Evolutionary conservation across 2,113 vertebrate species (phyloP).

Genomic region (Gobio gobio): DNA sequence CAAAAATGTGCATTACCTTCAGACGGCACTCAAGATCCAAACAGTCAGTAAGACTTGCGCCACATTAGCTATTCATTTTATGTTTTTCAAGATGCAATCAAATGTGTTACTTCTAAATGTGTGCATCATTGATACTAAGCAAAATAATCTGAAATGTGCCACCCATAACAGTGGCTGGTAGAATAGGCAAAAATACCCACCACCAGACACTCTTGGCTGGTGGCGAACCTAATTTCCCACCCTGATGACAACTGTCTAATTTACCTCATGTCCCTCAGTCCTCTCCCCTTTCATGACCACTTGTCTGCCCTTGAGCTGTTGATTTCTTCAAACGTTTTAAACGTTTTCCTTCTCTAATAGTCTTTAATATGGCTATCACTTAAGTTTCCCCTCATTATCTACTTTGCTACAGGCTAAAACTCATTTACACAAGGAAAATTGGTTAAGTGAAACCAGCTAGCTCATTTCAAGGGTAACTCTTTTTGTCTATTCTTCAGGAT

Average conservation of each 20-base stretch:
- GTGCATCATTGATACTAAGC: not conserved
- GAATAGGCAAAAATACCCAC: not conserved
- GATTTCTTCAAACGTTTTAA: constrained; percentile 30
- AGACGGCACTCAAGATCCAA: too few species aligned
- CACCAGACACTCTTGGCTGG: not conserved
- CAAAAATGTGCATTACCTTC: too few species aligned
- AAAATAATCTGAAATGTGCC: not conserved
- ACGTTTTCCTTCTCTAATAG: constrained; percentile 46
- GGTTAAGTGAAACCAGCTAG: constrained; percentile 64
- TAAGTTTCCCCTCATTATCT: constrained; percentile 52
- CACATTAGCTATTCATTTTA: too few species aligned
- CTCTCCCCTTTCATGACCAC: not conserved
- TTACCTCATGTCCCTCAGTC: not conserved
- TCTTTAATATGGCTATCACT: constrained; percentile 40
- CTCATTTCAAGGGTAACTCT: constrained; percentile 74
- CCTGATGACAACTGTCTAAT: not conserved
- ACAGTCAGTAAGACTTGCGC: too few species aligned
- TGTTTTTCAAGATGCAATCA: too few species aligned
- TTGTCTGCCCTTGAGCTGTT: constrained; percentile 16
- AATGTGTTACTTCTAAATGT: not conserved
- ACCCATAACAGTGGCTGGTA: not conserved
- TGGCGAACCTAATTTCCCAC: not conserved
- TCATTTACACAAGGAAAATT: constrained; percentile 61
- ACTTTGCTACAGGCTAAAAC: constrained; percentile 52
- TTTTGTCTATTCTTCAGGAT: constrained; percentile 67